A percentile compares a stretch with the other conserved stretches of the same genome.
Evolutionary conservation across 1,140 invertebrate genomes (phyloP).

Genomic region (Pomacea maculata): DNA sequence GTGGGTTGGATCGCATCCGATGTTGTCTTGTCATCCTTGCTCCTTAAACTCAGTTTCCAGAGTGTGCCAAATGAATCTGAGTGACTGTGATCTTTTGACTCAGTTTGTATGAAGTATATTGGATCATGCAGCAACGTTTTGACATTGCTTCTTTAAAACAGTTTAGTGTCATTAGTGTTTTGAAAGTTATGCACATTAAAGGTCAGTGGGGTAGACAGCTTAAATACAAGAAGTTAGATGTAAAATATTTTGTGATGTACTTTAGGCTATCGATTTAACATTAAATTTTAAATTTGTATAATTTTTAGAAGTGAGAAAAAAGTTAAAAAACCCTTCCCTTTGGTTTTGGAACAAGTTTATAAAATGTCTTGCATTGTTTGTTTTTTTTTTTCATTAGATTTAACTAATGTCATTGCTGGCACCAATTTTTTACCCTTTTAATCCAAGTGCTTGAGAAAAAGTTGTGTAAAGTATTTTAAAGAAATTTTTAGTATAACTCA

Average conservation of each 20-base stretch:
- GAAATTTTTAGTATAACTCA: no score
- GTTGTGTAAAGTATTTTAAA: no score
- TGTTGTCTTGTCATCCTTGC: conserved; percentile 43
- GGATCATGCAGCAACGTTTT: background rate
- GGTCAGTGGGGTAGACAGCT: no score
- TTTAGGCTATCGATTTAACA: background rate
- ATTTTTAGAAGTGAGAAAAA: background rate
- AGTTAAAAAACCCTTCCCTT: background rate
- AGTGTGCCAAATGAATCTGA: background rate
- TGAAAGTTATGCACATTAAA: no score
- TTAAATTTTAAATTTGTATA: background rate
- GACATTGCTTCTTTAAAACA: background rate
- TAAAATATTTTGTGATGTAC: background rate
- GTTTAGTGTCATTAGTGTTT: no score
- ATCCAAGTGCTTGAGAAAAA: no score
- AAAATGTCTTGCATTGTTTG: no score
- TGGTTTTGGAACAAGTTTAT: no score
- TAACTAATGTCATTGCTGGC: no score
- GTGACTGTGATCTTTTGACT: background rate
- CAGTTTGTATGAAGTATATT: background rate
- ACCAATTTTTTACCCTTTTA: no score
- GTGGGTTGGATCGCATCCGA: conserved; percentile 23
- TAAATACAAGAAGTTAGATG: no score
- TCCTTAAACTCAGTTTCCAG: background rate
- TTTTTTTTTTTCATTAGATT: no score